Percentiles rank a stretch among this genome's conserved stretches.
Conservation (phyloP, 2,113 vertebrate species). For the Shinisaurus crocodilurus region DNA sequence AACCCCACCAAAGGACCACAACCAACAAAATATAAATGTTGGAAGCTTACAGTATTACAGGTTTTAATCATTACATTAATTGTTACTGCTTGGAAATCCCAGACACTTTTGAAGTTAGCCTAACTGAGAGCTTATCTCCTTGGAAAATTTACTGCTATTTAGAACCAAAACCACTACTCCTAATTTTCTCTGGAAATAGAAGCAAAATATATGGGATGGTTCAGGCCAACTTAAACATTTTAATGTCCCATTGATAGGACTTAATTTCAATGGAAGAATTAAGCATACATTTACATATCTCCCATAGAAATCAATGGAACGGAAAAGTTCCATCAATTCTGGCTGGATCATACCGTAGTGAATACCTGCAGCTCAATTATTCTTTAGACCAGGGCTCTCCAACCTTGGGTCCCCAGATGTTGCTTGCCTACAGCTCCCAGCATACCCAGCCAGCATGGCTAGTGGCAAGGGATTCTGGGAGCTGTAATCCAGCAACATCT, state of each 20-base stretch:
- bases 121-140: neutral
- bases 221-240: neutral
- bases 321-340: neutral
- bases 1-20: conserved; percentile 51
- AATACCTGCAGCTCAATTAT: neutral
- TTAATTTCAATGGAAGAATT: neutral
- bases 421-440: too few relatives aligned
- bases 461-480: too few relatives aligned
- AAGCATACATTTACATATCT: neutral
- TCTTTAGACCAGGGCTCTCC: too few relatives aligned
- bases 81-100: conserved; percentile 4
- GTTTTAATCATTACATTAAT: conserved; percentile 42
- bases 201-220: neutral
- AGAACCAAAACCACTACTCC: neutral
- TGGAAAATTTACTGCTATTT: neutral
- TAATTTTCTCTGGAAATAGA: neutral
- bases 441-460: too few relatives aligned
- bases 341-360: neutral
- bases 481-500: too few relatives aligned
- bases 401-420: too few relatives aligned
- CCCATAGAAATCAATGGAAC: neutral
- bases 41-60: neutral
- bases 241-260: neutral
- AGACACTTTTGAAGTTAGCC: neutral
- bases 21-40: conserved; percentile 67